phyloP scores from a whole-genome alignment of 1,140 invertebrate species.

The Trichonephila inaurata region DNA sequence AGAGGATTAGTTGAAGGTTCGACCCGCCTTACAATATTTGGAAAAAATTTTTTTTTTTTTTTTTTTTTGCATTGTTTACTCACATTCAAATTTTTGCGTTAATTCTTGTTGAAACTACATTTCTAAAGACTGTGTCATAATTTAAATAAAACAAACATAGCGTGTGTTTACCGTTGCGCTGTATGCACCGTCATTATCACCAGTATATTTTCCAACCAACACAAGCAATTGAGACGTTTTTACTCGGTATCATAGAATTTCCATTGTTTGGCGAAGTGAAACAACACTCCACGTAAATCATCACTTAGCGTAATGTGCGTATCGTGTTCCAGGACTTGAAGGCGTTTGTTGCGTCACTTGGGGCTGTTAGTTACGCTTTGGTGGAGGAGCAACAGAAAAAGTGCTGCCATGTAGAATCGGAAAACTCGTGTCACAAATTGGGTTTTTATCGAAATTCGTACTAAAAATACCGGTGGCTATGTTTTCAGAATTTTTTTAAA shows the following conservation, averaged over 20 bases:
- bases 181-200: not conserved
- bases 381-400: not conserved
- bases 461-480: conserved; percentile 1
- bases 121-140: too few species aligned
- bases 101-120: too few species aligned
- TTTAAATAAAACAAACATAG: not conserved
- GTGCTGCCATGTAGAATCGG: not conserved
- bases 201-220: not conserved
- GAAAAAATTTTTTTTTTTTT: too few species aligned
- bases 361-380: not conserved
- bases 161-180: not conserved
- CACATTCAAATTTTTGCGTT: too few species aligned
- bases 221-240: not conserved
- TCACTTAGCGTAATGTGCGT: conserved; percentile 19
- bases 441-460: conserved; percentile 1
- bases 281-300: conserved; percentile 11
- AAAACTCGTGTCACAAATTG: conserved; percentile 1
- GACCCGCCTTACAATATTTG: too few species aligned
- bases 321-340: not conserved
- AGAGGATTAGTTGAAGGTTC: too few species aligned
- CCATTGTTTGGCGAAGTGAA: not conserved
- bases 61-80: too few species aligned
- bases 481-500: not conserved
- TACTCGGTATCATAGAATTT: not conserved
- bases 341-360: not conserved